Evolutionary conservation across 2,113 vertebrate species (phyloP).

Genomic region (Orientallactaga bullata): DNA sequence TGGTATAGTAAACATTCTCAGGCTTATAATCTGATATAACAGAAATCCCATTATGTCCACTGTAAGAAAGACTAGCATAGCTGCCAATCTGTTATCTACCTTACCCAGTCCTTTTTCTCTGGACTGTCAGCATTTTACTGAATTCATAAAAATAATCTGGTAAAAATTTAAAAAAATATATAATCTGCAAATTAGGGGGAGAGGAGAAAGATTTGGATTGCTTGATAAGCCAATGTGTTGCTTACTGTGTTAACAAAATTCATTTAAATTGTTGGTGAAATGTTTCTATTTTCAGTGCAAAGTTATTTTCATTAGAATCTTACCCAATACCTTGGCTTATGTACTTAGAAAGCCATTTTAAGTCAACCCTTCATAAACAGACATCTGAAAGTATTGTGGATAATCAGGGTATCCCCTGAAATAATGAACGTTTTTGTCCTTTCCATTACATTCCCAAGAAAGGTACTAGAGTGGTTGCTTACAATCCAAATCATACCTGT

Average conservation of each 20-base stretch:
- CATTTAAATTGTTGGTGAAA: not conserved
- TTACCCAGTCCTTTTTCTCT: conserved; percentile 54
- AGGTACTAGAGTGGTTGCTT: not conserved
- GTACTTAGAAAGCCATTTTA: not conserved
- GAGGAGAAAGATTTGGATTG: not conserved
- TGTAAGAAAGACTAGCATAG: conserved; percentile 58
- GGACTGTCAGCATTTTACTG: conserved; percentile 17
- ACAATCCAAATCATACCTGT: not conserved
- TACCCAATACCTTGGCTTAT: not conserved
- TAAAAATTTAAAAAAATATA: no score
- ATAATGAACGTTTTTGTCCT: not conserved
- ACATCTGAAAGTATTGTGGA: not conserved
- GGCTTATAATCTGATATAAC: conserved; percentile 32
- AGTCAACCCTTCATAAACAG: conserved; percentile 10
- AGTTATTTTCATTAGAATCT: not conserved
- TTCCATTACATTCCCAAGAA: conserved; percentile 40
- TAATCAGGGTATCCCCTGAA: not conserved
- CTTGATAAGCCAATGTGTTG: not conserved
- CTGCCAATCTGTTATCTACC: conserved; percentile 50
- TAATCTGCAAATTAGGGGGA: not conserved
- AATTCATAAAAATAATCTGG: conserved; percentile 18
- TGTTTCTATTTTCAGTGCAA: not conserved
- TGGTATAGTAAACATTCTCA: conserved; percentile 53
- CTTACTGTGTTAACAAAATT: not conserved
- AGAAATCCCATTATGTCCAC: conserved; percentile 35